Conservation (phyloP, 2,113 vertebrate species). For the Hypanus sabinus region DNA sequence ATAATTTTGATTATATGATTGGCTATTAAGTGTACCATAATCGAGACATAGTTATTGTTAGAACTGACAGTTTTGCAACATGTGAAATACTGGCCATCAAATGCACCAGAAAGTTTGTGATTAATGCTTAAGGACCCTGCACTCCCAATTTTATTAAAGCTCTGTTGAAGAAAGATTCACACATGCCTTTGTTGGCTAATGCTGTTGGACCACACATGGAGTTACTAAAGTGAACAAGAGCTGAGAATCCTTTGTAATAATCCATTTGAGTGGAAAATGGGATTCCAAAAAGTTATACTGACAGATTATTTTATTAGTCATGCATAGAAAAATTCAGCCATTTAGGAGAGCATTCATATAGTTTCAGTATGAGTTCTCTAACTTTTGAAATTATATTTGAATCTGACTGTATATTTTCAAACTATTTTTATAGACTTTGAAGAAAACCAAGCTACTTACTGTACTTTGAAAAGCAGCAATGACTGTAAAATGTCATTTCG, state of each 20-base stretch:
- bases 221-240: constrained; percentile 51
- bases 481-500: constrained; percentile 82
- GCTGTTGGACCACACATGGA: constrained; percentile 50
- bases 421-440: constrained; percentile 66
- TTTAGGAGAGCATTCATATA: background rate
- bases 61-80: constrained; percentile 52
- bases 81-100: constrained; percentile 53
- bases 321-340: background rate
- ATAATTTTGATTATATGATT: constrained; percentile 39
- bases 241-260: constrained; percentile 42
- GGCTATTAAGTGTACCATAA: constrained; percentile 48
- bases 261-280: constrained; percentile 54
- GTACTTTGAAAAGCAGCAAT: constrained; percentile 74
- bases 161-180: constrained; percentile 48
- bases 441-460: constrained; percentile 67
- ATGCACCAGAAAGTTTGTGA: constrained; percentile 49
- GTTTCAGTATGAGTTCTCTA: background rate
- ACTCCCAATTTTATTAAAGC: constrained; percentile 51
- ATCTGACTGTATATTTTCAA: background rate
- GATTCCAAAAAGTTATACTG: background rate
- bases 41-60: constrained; percentile 46
- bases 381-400: background rate
- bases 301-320: background rate
- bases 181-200: constrained; percentile 53
- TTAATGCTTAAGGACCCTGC: constrained; percentile 46